Evolutionary conservation across 2,113 vertebrate species (phyloP).

Genomic region (Paracanthobrama guichenoti): DNA sequence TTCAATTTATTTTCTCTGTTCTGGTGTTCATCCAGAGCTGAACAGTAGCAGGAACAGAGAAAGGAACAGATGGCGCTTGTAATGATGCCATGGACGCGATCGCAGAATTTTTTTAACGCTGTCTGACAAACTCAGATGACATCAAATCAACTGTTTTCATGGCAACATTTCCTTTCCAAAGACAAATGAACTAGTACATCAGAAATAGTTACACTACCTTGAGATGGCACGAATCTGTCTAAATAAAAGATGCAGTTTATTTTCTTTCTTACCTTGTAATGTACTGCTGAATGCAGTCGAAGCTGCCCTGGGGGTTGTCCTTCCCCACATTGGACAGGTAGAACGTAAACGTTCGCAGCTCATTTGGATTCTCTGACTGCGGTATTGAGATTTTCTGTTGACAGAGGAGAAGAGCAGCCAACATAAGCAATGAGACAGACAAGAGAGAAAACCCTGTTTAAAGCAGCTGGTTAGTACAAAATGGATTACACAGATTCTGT

Average conservation of each 20-base stretch:
- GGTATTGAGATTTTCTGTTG: constrained; percentile 85
- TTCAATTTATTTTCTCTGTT: constrained; percentile 39
- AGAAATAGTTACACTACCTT: background rate
- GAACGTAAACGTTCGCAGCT: constrained; percentile 87
- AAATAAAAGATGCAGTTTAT: constrained; percentile 12
- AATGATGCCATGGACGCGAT: constrained; percentile 6
- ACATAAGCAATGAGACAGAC: constrained; percentile 10
- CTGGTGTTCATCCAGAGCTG: constrained; percentile 15
- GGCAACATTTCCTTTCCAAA: background rate
- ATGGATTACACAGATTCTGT: background rate
- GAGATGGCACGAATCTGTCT: background rate
- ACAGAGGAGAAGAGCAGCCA: constrained; percentile 35
- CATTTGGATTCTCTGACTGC: constrained; percentile 62
- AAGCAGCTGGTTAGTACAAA: background rate
- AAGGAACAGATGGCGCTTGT: constrained; percentile 29
- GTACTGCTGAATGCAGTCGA: constrained; percentile 97
- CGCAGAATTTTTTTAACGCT: constrained; percentile 25
- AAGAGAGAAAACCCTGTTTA: background rate
- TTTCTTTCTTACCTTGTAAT: constrained; percentile 84
- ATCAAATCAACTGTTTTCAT: constrained; percentile 5
- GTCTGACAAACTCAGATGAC: background rate
- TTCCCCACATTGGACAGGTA: constrained; percentile 94
- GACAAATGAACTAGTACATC: background rate
- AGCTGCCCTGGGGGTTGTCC: constrained; percentile 95
- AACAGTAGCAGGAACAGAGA: background rate